phyloP scores from a whole-genome alignment of 2,888 invertebrate genomes.

The Scaptomyza flava region DNA sequence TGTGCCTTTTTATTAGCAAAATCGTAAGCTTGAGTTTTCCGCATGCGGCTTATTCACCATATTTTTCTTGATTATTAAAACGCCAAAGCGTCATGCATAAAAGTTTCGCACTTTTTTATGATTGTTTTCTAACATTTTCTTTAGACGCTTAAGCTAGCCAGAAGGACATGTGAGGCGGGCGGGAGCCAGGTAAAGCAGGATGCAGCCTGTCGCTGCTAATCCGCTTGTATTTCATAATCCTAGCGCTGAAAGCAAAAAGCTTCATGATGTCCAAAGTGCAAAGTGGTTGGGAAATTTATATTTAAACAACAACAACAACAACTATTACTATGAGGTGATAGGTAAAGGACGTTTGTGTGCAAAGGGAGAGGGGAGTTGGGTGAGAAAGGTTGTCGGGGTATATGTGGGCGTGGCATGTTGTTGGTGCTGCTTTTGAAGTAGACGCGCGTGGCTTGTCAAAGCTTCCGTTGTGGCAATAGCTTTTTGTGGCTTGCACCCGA shows the following conservation, averaged over 20 bases:
- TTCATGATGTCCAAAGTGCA: constrained; percentile 59
- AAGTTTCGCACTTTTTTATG: constrained; percentile 60
- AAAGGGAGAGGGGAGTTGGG: neutral
- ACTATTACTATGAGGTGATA: constrained; percentile 12
- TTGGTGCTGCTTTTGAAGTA: constrained; percentile 32
- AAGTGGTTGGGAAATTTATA: constrained; percentile 70
- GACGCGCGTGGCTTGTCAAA: constrained; percentile 68
- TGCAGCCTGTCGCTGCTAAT: constrained; percentile 53
- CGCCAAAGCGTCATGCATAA: constrained; percentile 57
- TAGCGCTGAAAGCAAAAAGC: constrained; percentile 60
- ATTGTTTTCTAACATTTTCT: constrained; percentile 45
- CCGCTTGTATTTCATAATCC: constrained; percentile 76
- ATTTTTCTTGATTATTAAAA: constrained; percentile 58
- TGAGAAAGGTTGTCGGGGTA: neutral
- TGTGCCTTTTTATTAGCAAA: constrained; percentile 61
- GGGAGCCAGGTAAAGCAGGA: constrained; percentile 3
- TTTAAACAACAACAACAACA: constrained; percentile 48
- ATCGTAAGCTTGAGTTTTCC: constrained; percentile 58
- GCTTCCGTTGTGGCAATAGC: constrained; percentile 22
- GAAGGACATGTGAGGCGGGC: neutral
- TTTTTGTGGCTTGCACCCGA: neutral
- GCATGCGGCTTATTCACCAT: constrained; percentile 40
- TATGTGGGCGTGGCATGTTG: constrained; percentile 9
- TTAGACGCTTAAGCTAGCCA: constrained; percentile 31
- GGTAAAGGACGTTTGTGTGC: constrained; percentile 28